A percentile compares a stretch with the other conserved stretches of the same genome.
phyloP scores from a whole-genome alignment of 2,888 invertebrate genomes.

The Parelbella ahira region DNA sequence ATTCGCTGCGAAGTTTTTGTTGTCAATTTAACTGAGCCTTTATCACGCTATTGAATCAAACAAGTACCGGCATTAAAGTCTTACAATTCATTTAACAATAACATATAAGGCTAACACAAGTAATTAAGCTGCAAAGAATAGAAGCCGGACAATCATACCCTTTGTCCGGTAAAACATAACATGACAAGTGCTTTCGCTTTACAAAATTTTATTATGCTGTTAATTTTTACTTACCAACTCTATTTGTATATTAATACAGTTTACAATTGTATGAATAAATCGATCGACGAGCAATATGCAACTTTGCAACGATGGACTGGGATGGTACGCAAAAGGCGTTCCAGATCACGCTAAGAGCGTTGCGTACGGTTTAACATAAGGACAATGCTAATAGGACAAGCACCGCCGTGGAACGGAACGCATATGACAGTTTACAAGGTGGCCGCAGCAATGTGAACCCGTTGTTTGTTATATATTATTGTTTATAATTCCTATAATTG shows the following conservation, averaged over 20 bases:
- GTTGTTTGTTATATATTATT: constrained; percentile 32
- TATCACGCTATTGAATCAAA: no score
- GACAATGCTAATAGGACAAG: constrained; percentile 70
- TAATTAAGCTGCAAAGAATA: constrained; percentile 54
- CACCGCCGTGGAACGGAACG: constrained; percentile 53
- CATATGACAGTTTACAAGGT: constrained; percentile 60
- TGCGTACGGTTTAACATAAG: constrained; percentile 48
- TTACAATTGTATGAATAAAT: constrained; percentile 9
- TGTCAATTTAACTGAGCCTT: no score
- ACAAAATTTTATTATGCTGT: constrained; percentile 31
- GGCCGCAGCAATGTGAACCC: constrained; percentile 34
- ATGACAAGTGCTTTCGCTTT: constrained; percentile 41
- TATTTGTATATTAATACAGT: constrained; percentile 21
- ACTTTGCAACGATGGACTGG: constrained; percentile 29
- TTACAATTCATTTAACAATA: constrained; percentile 32
- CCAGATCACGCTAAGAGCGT: constrained; percentile 60
- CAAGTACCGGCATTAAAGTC: constrained; percentile 2
- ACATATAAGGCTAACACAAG: constrained; percentile 50
- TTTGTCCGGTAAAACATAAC: constrained; percentile 45
- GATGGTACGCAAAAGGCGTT: constrained; percentile 55
- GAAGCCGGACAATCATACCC: constrained; percentile 35
- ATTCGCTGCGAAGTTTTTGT: no score
- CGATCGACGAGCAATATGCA: constrained; percentile 23
- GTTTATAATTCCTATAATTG: constrained; percentile 28
- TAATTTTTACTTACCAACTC: not conserved